Percentiles rank a stretch among this genome's conserved stretches.
Evolutionary conservation across 2,797 vertebrate genomes (phyloP).

Genomic region (Cyclopterus lumpus): DNA sequence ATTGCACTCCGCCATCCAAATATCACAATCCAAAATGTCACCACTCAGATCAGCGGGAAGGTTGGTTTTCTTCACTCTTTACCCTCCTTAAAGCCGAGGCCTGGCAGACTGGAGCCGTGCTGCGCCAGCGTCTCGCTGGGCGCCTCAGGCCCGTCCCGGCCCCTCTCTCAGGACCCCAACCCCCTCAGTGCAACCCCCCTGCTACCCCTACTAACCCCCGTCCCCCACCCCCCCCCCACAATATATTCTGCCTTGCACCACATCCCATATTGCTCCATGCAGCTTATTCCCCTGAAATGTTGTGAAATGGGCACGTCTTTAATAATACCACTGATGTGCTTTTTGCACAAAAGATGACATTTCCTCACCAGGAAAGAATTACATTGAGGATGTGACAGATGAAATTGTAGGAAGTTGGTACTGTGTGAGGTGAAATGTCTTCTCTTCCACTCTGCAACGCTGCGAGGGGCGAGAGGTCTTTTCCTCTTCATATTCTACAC

Average conservation of each 20-base stretch:
- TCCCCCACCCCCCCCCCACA: not conserved
- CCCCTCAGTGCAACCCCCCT: conserved; percentile 23
- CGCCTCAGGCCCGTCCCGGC: conserved; percentile 76
- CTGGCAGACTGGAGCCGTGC: conserved; percentile 76
- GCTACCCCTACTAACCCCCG: conserved; percentile 9
- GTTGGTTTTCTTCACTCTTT: conserved; percentile 97
- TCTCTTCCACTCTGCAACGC: not conserved
- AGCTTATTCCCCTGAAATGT: conserved; percentile 37
- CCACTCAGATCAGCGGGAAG: conserved; percentile 99
- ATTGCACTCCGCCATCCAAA: conserved; percentile 93
- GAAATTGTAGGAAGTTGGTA: not conserved
- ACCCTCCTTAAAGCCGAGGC: conserved; percentile 57
- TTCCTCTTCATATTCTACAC: not conserved
- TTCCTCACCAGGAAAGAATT: conserved; percentile 7
- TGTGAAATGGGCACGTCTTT: conserved; percentile 57
- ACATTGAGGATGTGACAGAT: not conserved
- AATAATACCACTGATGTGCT: not conserved
- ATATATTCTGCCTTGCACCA: conserved; percentile 19
- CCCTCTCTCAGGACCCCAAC: conserved; percentile 46
- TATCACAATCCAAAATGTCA: conserved; percentile 89
- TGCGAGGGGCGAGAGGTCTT: not conserved
- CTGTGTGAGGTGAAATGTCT: not conserved
- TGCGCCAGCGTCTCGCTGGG: conserved; percentile 67
- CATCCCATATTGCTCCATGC: conserved; percentile 11
- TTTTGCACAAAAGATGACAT: not conserved